These are phyloP conservation scores for Druon quercuslanigerum DNA, from an alignment of 1,140 invertebrate species.

Conservation along the genomic window DNA sequence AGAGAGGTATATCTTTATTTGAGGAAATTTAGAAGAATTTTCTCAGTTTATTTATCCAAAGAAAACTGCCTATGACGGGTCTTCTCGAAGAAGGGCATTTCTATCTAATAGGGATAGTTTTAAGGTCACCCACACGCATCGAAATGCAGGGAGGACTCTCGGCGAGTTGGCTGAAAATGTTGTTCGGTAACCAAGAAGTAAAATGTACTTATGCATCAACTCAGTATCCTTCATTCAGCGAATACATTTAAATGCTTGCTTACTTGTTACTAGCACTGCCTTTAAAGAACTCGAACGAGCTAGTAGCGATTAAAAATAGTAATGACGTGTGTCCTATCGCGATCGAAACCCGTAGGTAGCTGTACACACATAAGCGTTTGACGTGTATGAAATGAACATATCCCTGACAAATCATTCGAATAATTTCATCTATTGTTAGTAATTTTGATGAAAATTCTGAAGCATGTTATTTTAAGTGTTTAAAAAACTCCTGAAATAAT, in stretches of 20 bases:
- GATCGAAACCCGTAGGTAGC: constrained; percentile 1
- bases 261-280: constrained; percentile 29
- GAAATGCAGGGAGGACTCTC: constrained; percentile 59
- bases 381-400: neutral
- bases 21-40: no score
- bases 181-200: constrained; percentile 46
- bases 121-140: constrained; percentile 68
- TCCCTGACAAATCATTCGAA: no score
- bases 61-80: constrained; percentile 21
- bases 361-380: neutral
- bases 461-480: no score
- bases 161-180: constrained; percentile 44
- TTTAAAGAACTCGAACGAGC: constrained; percentile 35
- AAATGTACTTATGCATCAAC: constrained; percentile 39
- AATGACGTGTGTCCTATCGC: constrained; percentile 32
- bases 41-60: no score
- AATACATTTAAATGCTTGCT: constrained; percentile 30
- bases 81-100: constrained; percentile 49
- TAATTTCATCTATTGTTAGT: no score
- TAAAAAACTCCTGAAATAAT: no score
- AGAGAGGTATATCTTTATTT: no score
- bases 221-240: constrained; percentile 44
- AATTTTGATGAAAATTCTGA: no score
- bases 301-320: constrained; percentile 35
- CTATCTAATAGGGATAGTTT: constrained; percentile 64